Base-by-base conservation (phyloP, 64 coral and sea anemone genomes). In the Actinia equina region DNA sequence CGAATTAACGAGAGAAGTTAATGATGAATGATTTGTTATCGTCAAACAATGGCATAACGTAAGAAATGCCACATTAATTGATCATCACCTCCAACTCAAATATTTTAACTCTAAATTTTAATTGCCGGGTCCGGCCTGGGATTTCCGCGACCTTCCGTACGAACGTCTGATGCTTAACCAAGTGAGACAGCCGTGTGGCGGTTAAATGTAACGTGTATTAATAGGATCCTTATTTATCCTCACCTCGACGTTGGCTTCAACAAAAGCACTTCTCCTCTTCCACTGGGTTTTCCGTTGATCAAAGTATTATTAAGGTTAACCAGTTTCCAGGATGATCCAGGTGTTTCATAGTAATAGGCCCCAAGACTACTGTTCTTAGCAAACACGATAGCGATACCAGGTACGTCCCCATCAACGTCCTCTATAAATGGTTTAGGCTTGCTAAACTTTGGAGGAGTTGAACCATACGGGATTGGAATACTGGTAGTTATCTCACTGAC, bases 331-430 rank as follows among this genome's bases (percentile, higher is more conserved):
- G 46, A n/a, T 3, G 20, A 42, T 19, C 52, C 30, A 10, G 6
- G 51, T 43, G 17, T 51, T 82, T 14, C 44, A 52, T 94, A 94
- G 44, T 84, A 82, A 65, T 87, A 94, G 13, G 61, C 30, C 2
- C 92, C 92, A 22, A 94, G n/a, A 25, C 86, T 85, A 14, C 77
- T 76, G 59, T 94, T 94, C 1, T 41, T 43, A 56, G 77, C 88
- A 22, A 22, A 53, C n/a, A 84, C 17, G 6, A 94, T 52, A 13
- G 54, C 92, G 22, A 87, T 41, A 26, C 92, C 92, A 44, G 82
- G 51, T 18, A 18, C 2, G 58, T 71, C 78, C 19, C 86, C 86
- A 19, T 92, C 91, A 16, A 83, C 51, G 80, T 91, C 88, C 17
- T 1, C 82, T 15, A 82, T 89, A 27, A 94, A 74, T 9, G 88